Percentiles rank a stretch among this genome's conserved stretches.
Conservation (phyloP, 2,113 vertebrate species). For the Phaethon lepturus region DNA sequence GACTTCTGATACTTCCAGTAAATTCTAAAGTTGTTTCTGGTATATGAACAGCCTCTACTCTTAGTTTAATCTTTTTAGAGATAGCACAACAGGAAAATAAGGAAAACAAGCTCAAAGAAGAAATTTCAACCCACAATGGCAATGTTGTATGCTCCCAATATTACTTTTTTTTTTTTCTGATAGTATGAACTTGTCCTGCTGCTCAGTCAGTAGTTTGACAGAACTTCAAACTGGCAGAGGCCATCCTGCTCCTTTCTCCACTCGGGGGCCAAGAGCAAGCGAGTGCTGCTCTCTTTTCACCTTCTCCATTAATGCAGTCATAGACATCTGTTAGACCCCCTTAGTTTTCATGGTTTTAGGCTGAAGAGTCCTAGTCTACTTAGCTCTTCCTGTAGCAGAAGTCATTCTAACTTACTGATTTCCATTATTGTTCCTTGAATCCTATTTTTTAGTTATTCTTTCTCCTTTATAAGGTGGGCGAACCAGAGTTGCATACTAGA, state of each 20-base stretch:
- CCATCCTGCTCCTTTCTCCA: not conserved
- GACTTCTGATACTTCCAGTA: not conserved
- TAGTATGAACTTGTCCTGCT: not conserved
- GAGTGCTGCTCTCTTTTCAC: not conserved
- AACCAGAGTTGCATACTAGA: not conserved
- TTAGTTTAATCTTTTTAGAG: not conserved
- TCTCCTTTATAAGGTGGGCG: not conserved
- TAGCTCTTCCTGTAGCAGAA: not conserved
- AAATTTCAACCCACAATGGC: not conserved
- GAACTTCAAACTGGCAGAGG: not conserved
- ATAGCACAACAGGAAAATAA: not conserved
- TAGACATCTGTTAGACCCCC: not conserved
- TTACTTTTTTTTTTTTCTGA: not conserved
- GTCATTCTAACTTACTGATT: not conserved
- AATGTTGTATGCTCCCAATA: not conserved
- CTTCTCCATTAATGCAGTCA: not conserved
- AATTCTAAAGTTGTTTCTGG: not conserved
- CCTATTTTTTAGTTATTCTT: not conserved
- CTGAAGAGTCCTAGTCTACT: not conserved
- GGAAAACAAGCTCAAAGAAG: not conserved
- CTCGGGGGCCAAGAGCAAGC: rapidly evolving
- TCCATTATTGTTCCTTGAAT: not conserved
- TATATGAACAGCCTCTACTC: not conserved
- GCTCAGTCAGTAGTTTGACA: not conserved
- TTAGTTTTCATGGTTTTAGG: not conserved